These are phyloP conservation scores for Drosophila melanica DNA, from an alignment of 1,140 invertebrate species.

Conservation along the genomic window DNA sequence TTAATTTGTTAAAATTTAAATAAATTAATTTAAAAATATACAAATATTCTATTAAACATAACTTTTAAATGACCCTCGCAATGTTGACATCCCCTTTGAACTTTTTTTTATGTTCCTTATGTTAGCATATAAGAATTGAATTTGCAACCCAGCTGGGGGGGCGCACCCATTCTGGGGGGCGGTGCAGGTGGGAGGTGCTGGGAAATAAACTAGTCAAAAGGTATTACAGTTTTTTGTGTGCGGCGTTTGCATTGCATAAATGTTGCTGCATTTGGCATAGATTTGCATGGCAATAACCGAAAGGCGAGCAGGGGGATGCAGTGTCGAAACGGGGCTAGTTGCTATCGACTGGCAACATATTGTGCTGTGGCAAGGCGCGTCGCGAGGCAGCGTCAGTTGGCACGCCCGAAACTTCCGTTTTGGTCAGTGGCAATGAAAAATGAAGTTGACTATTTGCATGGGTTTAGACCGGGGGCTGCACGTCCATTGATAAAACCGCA, in stretches of 20 bases:
- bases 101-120: slow-evolving; percentile 15
- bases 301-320: not conserved
- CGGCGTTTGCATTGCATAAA: slow-evolving; percentile 62
- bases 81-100: not conserved
- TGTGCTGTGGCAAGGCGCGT: slow-evolving; percentile 56
- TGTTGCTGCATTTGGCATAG: slow-evolving; percentile 76
- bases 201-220: slow-evolving; percentile 44
- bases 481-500: slow-evolving; percentile 53
- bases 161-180: not conserved
- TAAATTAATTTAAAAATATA: too few relatives aligned
- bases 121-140: slow-evolving; percentile 23
- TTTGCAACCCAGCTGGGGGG: slow-evolving; percentile 23
- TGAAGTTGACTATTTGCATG: slow-evolving; percentile 67
- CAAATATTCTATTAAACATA: too few relatives aligned
- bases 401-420: slow-evolving; percentile 50
- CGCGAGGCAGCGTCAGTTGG: too few relatives aligned
- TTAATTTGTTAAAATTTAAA: too few relatives aligned
- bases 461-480: slow-evolving; percentile 27
- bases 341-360: slow-evolving; percentile 77
- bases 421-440: slow-evolving; percentile 71
- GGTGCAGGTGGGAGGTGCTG: not conserved
- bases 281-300: slow-evolving; percentile 73
- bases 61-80: slow-evolving; percentile 4
- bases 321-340: not conserved
- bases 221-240: slow-evolving; percentile 58